Conservation (phyloP, 2,113 vertebrate genomes). For the Phaethon lepturus region DNA sequence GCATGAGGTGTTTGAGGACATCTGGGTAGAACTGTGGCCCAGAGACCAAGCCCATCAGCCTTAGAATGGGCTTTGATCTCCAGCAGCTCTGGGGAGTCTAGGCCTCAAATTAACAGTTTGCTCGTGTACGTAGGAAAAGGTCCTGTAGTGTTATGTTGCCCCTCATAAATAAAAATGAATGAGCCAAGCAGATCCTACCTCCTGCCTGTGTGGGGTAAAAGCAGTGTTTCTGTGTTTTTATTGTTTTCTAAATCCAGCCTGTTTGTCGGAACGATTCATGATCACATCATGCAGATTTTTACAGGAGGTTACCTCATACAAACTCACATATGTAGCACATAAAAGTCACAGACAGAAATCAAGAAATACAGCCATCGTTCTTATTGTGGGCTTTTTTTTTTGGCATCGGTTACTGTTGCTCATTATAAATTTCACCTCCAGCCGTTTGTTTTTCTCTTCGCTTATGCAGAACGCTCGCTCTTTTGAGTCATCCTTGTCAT, state of each 20-base stretch:
- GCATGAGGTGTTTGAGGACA: background rate
- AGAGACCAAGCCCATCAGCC: background rate
- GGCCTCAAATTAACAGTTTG: background rate
- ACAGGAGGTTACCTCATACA: constrained; percentile 5
- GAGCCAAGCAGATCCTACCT: background rate
- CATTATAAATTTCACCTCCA: constrained; percentile 66
- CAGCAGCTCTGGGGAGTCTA: background rate
- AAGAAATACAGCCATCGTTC: constrained; percentile 59
- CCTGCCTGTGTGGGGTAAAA: constrained; percentile 23
- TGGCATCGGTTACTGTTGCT: constrained; percentile 27
- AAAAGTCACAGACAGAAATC: constrained; percentile 40
- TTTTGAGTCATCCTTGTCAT: constrained; percentile 72
- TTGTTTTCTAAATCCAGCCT: constrained; percentile 22
- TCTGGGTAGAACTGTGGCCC: background rate
- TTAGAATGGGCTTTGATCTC: background rate
- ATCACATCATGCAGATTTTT: constrained; percentile 18
- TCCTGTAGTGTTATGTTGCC: background rate
- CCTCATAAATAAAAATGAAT: background rate
- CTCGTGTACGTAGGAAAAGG: background rate
- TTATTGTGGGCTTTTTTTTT: background rate
- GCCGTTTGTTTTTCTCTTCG: constrained; percentile 63
- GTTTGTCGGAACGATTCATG: constrained; percentile 45
- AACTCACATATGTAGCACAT: background rate
- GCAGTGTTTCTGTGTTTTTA: constrained; percentile 22
- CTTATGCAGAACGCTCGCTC: constrained; percentile 35